phyloP scores from a whole-genome alignment of 1,140 invertebrate genomes.

The Heliconius himera region DNA sequence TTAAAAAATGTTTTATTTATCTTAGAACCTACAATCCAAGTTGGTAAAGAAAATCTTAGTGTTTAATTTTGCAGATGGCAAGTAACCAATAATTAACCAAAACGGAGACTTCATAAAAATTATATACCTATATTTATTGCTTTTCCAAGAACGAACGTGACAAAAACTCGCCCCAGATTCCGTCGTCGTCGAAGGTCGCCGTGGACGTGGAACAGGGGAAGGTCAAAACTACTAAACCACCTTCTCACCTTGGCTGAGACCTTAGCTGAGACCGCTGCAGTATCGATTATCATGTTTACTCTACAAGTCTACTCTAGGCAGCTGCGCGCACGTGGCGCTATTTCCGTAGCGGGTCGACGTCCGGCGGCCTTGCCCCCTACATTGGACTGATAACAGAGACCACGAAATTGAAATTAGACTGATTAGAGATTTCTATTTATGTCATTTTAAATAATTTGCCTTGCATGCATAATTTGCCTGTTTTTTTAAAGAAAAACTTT shows the following conservation, averaged over 20 bases:
- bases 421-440: background rate
- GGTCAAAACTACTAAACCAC: no score
- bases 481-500: no score
- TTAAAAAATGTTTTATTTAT: no score
- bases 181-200: background rate
- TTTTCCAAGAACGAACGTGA: background rate
- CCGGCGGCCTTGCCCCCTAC: slow-evolving; percentile 47
- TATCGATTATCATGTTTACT: slow-evolving; percentile 16
- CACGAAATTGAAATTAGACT: background rate
- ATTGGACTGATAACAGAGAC: slow-evolving; percentile 15
- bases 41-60: no score
- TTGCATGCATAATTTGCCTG: no score
- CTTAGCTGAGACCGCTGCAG: background rate
- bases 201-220: background rate
- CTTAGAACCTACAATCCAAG: no score
- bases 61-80: no score
- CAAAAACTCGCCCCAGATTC: background rate
- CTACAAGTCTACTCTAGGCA: slow-evolving; percentile 21
- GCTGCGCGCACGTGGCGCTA: slow-evolving; percentile 52
- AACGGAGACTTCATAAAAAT: background rate
- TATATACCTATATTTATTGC: background rate
- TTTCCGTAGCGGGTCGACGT: slow-evolving; percentile 50
- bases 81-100: background rate
- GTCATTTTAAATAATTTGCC: no score
- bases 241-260: background rate